Conservation (phyloP, 2,113 vertebrate genomes). For the Apteryx mantelli region DNA sequence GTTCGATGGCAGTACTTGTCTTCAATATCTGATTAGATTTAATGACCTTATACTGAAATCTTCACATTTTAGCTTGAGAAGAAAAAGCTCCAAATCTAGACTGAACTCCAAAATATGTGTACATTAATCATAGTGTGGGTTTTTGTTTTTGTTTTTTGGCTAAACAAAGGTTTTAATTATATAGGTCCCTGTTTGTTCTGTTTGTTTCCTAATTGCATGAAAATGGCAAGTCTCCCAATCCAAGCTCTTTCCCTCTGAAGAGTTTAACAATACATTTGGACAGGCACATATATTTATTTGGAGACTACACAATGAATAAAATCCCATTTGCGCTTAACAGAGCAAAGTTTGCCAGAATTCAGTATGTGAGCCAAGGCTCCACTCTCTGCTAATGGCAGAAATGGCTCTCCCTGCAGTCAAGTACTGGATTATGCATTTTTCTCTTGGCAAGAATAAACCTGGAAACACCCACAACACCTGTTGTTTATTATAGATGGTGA, state of each 20-base stretch:
- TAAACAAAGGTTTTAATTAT: constrained; percentile 78
- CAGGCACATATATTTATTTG: constrained; percentile 75
- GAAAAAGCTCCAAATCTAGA: background rate
- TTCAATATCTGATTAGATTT: background rate
- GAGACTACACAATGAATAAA: constrained; percentile 60
- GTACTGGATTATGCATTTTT: constrained; percentile 54
- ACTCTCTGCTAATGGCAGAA: constrained; percentile 65
- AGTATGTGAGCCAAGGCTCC: constrained; percentile 57
- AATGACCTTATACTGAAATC: background rate
- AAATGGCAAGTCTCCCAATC: constrained; percentile 74
- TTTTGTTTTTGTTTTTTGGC: constrained; percentile 65
- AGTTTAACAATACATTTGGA: constrained; percentile 70
- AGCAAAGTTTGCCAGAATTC: constrained; percentile 67
- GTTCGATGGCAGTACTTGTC: background rate
- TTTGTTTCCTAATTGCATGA: constrained; percentile 76
- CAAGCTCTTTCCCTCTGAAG: constrained; percentile 62
- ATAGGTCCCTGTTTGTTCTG: constrained; percentile 46
- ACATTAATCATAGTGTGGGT: constrained; percentile 45
- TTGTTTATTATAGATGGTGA: constrained; percentile 56
- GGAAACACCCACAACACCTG: constrained; percentile 61
- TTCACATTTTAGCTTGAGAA: background rate
- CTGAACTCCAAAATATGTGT: constrained; percentile 15
- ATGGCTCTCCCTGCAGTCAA: constrained; percentile 58
- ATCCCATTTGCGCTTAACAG: constrained; percentile 72
- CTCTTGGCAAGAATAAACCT: constrained; percentile 53